Evolutionary conservation across 2,888 invertebrate species (phyloP).

Genomic region (Yponomeuta cagnagella): DNA sequence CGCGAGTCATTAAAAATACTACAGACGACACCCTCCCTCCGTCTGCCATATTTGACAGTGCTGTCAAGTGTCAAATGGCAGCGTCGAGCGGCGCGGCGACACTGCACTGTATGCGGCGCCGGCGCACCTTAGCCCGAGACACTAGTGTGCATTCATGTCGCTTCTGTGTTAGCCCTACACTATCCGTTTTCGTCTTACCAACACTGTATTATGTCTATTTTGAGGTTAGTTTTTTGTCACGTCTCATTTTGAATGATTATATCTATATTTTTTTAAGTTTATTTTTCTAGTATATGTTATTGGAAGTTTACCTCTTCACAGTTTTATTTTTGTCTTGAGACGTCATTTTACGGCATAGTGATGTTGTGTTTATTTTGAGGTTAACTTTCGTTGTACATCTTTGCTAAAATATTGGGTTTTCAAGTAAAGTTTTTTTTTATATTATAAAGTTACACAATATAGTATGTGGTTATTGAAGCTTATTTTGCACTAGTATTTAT

Average conservation of each 20-base stretch:
- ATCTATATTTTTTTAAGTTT: background rate
- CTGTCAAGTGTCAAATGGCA: slow-evolving; percentile 7
- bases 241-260: background rate
- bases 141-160: slow-evolving; percentile 9
- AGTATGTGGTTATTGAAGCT: background rate
- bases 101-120: slow-evolving; percentile 1
- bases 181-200: background rate
- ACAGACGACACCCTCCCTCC: background rate
- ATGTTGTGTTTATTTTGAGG: too few species aligned
- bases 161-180: slow-evolving; percentile 13
- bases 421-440: background rate
- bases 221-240: background rate
- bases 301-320: slow-evolving; percentile 20
- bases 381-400: too few species aligned
- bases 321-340: slow-evolving; percentile 15
- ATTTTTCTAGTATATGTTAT: background rate
- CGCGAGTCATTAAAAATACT: too few species aligned
- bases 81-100: slow-evolving; percentile 20
- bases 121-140: background rate
- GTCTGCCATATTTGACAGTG: background rate
- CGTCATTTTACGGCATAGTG: too few species aligned
- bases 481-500: background rate
- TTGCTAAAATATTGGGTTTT: background rate
- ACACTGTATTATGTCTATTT: background rate
- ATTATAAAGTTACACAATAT: background rate